Evolutionary conservation across 2,888 invertebrate species (phyloP), one percentile per base, ranked within the genome.

Genomic region (Himalopsyche anomala): DNA sequence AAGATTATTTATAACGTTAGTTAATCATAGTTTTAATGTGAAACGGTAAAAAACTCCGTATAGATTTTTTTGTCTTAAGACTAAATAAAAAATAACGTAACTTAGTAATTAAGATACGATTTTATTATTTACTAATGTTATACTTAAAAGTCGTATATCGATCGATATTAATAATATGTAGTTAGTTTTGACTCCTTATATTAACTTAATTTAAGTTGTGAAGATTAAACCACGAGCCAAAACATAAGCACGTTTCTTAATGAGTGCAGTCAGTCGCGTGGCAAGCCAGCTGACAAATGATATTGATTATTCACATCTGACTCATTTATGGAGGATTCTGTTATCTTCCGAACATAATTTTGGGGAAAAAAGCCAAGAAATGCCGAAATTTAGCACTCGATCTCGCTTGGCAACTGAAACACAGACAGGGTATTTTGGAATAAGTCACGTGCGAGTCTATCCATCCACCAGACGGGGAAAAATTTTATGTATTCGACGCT

Each of bases 361-460:
- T 74, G 74, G 74, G 74, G 74, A 74, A 74, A 62, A 74, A 74
- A 36, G 74, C 74, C 74, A 74, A 74, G 74, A 74, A 74, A 74
- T 74, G 40, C 28, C 19, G 81, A 54, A 51, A 81, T 45, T 81
- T 81, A 54, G 51, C 51, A 51, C 81, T 45, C 81, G 45, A 81
- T 51, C 81, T 45, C 45, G 51, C 81, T 81, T 81, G 51, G 81
- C 81, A 81, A 81, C 81, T 17, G 40, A 81, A 45, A 81, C 45
- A 51, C 45, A 55, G 83, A 62, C 45, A 79, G 28, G 79, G 42
- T 84, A 84, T 84, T 84, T 84, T 54, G 28, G 83, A 84, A 40
- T 42, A 40, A 74, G 79, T 84, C 83, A 84, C 83, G 83, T 84
- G 83, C 45, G 9, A 74, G 83, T 56, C 62, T 83, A 40, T 83